Percentiles rank a stretch among this genome's conserved stretches.
phyloP scores from a whole-genome alignment of 2,797 vertebrate genomes.

The Periophthalmus magnuspinnatus region DNA sequence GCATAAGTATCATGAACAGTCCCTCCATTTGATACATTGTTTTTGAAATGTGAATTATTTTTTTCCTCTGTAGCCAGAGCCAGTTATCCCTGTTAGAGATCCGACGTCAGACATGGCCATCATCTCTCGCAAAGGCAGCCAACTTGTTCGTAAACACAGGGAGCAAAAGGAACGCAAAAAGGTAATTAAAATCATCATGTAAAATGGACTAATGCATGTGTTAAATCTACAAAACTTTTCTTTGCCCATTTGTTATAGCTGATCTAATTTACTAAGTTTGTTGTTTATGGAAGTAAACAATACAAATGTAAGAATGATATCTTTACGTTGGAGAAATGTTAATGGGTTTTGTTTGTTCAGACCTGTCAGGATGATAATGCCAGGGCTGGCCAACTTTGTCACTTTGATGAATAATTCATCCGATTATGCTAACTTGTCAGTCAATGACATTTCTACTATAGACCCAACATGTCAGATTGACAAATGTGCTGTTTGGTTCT shows the following conservation, averaged over 20 bases:
- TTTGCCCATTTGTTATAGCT: background rate
- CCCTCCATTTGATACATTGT: background rate
- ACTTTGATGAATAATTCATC: slow-evolving; percentile 27
- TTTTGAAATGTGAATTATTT: slow-evolving; percentile 5
- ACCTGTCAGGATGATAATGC: slow-evolving; percentile 25
- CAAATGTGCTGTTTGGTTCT: slow-evolving; percentile 6
- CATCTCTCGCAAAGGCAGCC: slow-evolving; percentile 96
- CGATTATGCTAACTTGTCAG: slow-evolving; percentile 10
- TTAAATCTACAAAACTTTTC: background rate
- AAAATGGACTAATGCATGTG: background rate
- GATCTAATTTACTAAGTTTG: background rate
- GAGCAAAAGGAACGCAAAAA: slow-evolving; percentile 98
- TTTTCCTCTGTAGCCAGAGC: slow-evolving; percentile 84
- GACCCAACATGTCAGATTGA: slow-evolving; percentile 8
- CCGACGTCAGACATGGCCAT: slow-evolving; percentile 97
- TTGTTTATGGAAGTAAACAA: background rate
- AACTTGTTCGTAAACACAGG: slow-evolving; percentile 94
- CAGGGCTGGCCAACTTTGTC: slow-evolving; percentile 12
- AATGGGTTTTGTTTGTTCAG: slow-evolving; percentile 13
- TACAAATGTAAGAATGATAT: slow-evolving; percentile 8
- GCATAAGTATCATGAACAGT: background rate
- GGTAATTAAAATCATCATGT: slow-evolving; percentile 67
- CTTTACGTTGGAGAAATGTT: slow-evolving; percentile 22
- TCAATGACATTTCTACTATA: slow-evolving; percentile 28
- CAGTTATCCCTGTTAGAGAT: slow-evolving; percentile 96